phyloP scores from a whole-genome alignment of 2,797 vertebrate genomes.

The Naso thynnoides region DNA sequence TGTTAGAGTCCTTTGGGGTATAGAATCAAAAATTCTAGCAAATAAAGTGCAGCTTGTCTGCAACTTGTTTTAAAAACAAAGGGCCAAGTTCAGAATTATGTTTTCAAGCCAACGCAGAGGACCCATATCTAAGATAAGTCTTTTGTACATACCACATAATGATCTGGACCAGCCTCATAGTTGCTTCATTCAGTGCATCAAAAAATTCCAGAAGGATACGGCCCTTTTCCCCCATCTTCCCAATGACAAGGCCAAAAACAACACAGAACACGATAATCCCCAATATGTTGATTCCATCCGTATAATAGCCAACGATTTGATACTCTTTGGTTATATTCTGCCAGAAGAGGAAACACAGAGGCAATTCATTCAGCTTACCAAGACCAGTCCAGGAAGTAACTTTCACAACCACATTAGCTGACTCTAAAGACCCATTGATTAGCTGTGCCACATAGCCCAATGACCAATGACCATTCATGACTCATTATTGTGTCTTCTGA shows the following conservation, averaged over 20 bases:
- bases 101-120: neutral
- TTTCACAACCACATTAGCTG: conserved; percentile 35
- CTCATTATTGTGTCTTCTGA: conserved; percentile 31
- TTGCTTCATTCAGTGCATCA: conserved; percentile 95
- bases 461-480: conserved; percentile 24
- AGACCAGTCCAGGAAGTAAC: conserved; percentile 36
- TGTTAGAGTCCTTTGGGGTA: neutral
- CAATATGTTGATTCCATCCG: conserved; percentile 94
- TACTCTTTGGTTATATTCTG: conserved; percentile 95
- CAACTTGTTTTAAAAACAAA: neutral
- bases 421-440: conserved; percentile 57
- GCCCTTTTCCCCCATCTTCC: conserved; percentile 98
- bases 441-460: conserved; percentile 33
- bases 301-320: conserved; percentile 89
- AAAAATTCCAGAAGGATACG: conserved; percentile 96
- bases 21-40: neutral
- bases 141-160: conserved; percentile 94
- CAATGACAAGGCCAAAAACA: conserved; percentile 96
- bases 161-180: conserved; percentile 96
- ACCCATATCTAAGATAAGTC: neutral
- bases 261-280: conserved; percentile 97
- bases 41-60: neutral
- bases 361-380: conserved; percentile 10
- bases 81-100: neutral
- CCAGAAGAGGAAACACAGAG: conserved; percentile 32